Evolutionary conservation across 2,888 invertebrate genomes (phyloP), one percentile per base, ranked within the genome.

Genomic region (Nomada ruficornis): DNA sequence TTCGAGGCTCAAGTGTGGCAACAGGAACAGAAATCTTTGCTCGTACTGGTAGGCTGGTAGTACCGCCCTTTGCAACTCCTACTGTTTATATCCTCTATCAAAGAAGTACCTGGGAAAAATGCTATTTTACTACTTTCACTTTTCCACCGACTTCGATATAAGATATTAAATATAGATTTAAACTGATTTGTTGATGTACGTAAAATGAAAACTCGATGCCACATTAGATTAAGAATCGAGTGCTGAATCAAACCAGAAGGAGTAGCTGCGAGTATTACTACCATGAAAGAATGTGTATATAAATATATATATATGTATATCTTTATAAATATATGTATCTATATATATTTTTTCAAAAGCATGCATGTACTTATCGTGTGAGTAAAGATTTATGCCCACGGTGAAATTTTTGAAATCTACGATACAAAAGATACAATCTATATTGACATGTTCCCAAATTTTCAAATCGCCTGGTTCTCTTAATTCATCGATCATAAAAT

Each of bases 101-200:
- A 88, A 83, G 82, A 87, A 84, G 88, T 88, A 88, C 88, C 88
- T 88, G 88, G 87, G 74, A 81, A 90, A 86, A 89, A 89, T 85
- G 89, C 90, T 91, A 92, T 92, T 92, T 92, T 92, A 91, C 87
- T 92, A 92, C 88, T 88, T 88, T 90, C 89, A 91, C 90, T 91
- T 91, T 91, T 88, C 88, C 88, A 88, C 88, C 85, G 81, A 88
- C 77, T 86, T 88, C 86, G 86, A 77, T 83, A 86, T 88, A 88
- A 69, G 82, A 80, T 74, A 70, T 81, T 85, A 83, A 85, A 76
- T 88, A 88, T 88, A 88, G 78, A 65, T 85, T 80, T 88, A 83
- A 85, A 85, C 55, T 36, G 23, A 83, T 88, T 80, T 77, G 80
- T 88, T 83, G 82, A 78, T 60, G 79, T 80, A 77, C 52, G 73